Percentiles rank a stretch among this genome's conserved stretches.
Evolutionary conservation across 1,140 invertebrate genomes (phyloP).

Genomic region (Drosophila bifasciata): DNA sequence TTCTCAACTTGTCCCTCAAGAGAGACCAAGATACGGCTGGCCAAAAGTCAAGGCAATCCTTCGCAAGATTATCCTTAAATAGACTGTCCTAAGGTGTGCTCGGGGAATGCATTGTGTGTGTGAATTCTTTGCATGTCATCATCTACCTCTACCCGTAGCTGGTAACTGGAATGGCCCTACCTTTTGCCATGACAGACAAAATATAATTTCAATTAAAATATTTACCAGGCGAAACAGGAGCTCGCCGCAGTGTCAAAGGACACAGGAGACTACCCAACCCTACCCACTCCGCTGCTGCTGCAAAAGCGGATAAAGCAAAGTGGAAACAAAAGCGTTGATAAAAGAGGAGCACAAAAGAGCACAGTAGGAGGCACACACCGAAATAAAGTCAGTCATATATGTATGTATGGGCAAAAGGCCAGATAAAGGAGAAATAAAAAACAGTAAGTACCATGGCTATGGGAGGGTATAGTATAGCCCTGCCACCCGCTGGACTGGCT

Average conservation of each 20-base stretch:
- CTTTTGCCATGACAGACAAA: conserved; percentile 50
- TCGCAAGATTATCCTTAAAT: conserved; percentile 29
- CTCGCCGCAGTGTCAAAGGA: conserved; percentile 57
- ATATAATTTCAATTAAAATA: conserved; percentile 79
- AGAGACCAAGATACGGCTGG: conserved; percentile 39
- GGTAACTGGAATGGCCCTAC: conserved; percentile 18
- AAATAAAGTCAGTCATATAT: conserved; percentile 56
- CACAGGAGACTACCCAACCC: conserved; percentile 3
- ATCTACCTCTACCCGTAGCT: background rate
- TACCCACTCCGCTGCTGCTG: too few relatives aligned
- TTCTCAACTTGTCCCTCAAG: conserved; percentile 38
- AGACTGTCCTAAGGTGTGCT: conserved; percentile 17
- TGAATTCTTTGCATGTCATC: conserved; percentile 40
- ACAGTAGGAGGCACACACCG: conserved; percentile 52
- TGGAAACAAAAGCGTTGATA: conserved; percentile 5
- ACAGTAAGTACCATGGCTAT: background rate
- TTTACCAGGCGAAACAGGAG: conserved; percentile 58
- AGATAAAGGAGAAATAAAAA: conserved; percentile 7
- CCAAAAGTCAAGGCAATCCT: conserved; percentile 25
- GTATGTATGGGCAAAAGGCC: conserved; percentile 12
- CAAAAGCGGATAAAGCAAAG: background rate
- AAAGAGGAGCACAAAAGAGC: conserved; percentile 47
- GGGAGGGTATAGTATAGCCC: too few relatives aligned
- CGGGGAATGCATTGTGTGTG: conserved; percentile 39
- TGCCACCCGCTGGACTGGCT: conserved; percentile 7